Conservation (phyloP, 2,113 vertebrate genomes). For the Tinamus guttatus region DNA sequence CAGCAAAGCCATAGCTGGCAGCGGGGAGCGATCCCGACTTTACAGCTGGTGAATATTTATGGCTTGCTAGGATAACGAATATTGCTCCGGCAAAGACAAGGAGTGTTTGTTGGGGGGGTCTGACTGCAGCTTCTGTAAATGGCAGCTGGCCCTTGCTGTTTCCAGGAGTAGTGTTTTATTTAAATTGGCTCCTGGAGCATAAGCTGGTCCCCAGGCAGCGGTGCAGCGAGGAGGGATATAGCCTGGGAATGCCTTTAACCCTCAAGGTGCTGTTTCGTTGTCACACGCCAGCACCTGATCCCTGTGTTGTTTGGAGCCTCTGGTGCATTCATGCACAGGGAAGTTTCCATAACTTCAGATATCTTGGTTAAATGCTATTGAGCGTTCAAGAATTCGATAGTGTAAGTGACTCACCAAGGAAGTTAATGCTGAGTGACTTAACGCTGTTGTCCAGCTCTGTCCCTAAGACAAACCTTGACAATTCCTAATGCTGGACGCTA, state of each 20-base stretch:
- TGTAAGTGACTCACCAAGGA: neutral
- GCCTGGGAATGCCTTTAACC: neutral
- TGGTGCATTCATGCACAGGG: fast-evolving
- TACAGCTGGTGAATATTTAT: neutral
- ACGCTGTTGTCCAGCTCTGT: neutral
- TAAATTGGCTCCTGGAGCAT: neutral
- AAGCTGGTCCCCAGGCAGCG: neutral
- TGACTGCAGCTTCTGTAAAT: constrained; percentile 36
- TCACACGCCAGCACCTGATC: neutral
- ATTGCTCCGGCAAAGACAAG: neutral
- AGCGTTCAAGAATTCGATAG: neutral
- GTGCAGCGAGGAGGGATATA: neutral
- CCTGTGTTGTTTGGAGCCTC: fast-evolving
- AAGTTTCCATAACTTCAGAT: neutral
- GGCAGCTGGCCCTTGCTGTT: neutral
- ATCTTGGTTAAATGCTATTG: neutral
- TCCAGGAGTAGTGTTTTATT: neutral
- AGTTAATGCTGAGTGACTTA: neutral
- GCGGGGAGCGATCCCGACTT: constrained; percentile 17
- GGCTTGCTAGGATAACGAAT: neutral
- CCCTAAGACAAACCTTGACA: neutral
- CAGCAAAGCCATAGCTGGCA: constrained; percentile 11
- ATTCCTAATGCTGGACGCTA: neutral
- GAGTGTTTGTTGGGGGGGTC: neutral
- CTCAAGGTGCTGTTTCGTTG: neutral